Evolutionary conservation across 2,888 invertebrate species (phyloP), one percentile per base, ranked within the genome.

Genomic region (Diarsia brunnea): DNA sequence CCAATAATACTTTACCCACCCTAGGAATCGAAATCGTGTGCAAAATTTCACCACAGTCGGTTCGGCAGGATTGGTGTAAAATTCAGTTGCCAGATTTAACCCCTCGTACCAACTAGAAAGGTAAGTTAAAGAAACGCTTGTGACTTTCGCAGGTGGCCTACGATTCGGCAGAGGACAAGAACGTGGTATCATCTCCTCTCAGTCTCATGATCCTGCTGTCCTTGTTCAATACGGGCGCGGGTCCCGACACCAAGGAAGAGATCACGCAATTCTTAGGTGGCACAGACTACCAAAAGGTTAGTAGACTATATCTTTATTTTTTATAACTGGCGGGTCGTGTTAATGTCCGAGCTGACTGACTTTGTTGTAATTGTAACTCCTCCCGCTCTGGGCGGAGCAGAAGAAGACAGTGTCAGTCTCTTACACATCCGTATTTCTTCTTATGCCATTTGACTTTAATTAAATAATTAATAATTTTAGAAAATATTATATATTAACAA

Each of bases 131-230:
- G 24, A 27, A 16, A 27, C 14, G 16, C 16, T 43, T 63, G n/a
- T 66, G n/a, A 27, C 31, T 43, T 73, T 82, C 78, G 5, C 85
- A 93, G 93, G 92, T 89, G 73, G 85, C 90, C 1, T 93, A 90
- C 81, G 81, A 89, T 4, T 55, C 49, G 5, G 89, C 87, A 5
- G 38, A 73, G 0, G 85, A 91, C 60, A 93, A 93, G 85, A 94
- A 92, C 78, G 89, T 94, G 51, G 87, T 94, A 4, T 81, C 91
- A 1, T 93, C 93, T 0, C 94, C 93, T 5, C 84, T 93, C 16
- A 91, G 92, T 1, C 89, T 91, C 16, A 84, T 92, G 74, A 84
- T 88, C 4, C 84, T 93, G 16, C 87, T 93, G 14, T 89, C 93
- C 0, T 60, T 93, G 58, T 93, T 89, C 84, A 87, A 90, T 14